Evolutionary conservation across 1,140 invertebrate genomes (phyloP), one percentile per base, ranked within the genome.

Genomic region (Aradophagus sp.): DNA sequence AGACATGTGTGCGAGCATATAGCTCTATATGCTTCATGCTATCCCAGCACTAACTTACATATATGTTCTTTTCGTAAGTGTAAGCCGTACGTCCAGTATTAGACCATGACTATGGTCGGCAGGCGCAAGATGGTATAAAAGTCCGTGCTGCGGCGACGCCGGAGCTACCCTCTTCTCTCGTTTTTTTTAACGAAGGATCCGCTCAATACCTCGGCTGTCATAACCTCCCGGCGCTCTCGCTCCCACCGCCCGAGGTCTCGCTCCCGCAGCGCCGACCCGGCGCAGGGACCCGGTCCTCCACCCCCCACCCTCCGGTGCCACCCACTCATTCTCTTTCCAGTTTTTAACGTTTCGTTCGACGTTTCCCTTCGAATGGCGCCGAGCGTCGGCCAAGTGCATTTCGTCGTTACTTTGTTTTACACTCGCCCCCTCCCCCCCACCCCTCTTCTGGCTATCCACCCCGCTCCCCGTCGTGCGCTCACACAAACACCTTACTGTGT

Each of bases 381-480:
- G 38, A 41, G 44, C 55, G 65, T 52, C 47, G 76, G 74, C 75
- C 72, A 79, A 82, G 80, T 83, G 81, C 80, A 82, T 83, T 83
- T 84, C 78, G 80, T 83, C 83, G 82, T 85, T 84, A 84, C 81
- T 84, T 84, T 84, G 82, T 84, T 85, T 84, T 85, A 84, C 79
- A 78, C 77, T 76, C 76, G 47, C 34, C 38, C 68, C 14, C 20
- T 8, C 26, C 34, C 12, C 55, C 42, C 45, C 41, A 29, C 63
- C 20, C 32, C 39, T 59, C 47, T 26, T 44, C 32, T 17, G 20
- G 17, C 41, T 19, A 44, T 0, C 23, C 27, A 23, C 10, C 27
- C 27, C 27, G 27, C 5, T 29, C 27, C 10, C 27, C 27, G 27
- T 29, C 10, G 3, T n/a, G 2, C 27, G 11, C 27, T 4, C 10